Evolutionary conservation across 2,797 vertebrate species (phyloP).

Genomic region (Acrossocheilus fasciatus): DNA sequence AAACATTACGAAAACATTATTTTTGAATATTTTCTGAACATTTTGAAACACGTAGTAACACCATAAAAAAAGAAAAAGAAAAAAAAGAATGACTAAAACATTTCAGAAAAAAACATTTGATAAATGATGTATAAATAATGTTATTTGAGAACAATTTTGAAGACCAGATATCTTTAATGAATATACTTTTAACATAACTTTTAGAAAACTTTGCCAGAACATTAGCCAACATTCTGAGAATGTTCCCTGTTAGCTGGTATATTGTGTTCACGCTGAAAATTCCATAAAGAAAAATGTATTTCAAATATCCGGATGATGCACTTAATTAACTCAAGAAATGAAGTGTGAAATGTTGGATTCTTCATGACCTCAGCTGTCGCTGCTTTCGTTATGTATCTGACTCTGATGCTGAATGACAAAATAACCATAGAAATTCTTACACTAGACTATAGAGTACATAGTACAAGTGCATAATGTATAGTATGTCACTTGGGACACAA

Average conservation of each 20-base stretch:
- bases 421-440: not conserved
- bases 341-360: not conserved
- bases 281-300: slow-evolving; percentile 1
- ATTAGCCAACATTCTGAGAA: not conserved
- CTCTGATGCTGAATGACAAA: not conserved
- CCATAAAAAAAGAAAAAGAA: not conserved
- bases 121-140: not conserved
- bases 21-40: not conserved
- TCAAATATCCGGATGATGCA: not conserved
- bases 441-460: not conserved
- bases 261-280: not conserved
- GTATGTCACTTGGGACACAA: not conserved
- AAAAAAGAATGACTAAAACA: not conserved
- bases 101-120: not conserved
- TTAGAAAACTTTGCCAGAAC: not conserved
- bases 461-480: slow-evolving; percentile 2
- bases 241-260: not conserved
- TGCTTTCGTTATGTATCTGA: not conserved
- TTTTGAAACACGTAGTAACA: not conserved
- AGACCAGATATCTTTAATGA: not conserved
- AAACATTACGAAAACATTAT: not conserved
- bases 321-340: not conserved
- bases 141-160: not conserved
- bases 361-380: not conserved
- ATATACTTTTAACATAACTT: not conserved